phyloP scores from a whole-genome alignment of 2,888 invertebrate species.

The Rotaria magnacalcarata region DNA sequence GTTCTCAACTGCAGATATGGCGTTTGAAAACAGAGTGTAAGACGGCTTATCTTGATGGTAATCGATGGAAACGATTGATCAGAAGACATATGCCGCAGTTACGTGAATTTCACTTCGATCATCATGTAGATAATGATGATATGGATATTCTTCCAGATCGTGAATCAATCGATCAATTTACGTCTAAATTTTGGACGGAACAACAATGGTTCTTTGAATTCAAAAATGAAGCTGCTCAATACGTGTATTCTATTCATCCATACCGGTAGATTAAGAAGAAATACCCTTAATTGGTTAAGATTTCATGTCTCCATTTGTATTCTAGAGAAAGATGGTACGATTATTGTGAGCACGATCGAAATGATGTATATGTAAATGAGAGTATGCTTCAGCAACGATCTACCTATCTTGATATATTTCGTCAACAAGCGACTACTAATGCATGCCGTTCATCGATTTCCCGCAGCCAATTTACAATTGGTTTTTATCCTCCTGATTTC shows the following conservation, averaged over 20 bases:
- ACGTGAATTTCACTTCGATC: neutral
- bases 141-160: neutral
- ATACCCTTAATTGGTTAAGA: too few species aligned
- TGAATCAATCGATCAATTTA: neutral
- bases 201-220: neutral
- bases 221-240: too few species aligned
- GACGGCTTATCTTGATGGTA: neutral
- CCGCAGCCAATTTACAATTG: neutral
- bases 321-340: neutral
- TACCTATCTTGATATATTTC: too few species aligned
- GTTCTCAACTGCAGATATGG: neutral
- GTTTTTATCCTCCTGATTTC: fast-evolving
- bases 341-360: neutral
- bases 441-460: neutral
- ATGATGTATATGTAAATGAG: too few species aligned
- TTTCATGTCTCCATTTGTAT: neutral
- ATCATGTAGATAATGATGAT: neutral
- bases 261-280: neutral
- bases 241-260: neutral
- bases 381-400: too few species aligned
- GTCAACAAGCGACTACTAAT: too few species aligned
- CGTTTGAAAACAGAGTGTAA: neutral
- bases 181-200: neutral
- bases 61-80: neutral
- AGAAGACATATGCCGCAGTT: neutral